phyloP scores from a whole-genome alignment of 1,140 invertebrate genomes.

The Ylistrum balloti region DNA sequence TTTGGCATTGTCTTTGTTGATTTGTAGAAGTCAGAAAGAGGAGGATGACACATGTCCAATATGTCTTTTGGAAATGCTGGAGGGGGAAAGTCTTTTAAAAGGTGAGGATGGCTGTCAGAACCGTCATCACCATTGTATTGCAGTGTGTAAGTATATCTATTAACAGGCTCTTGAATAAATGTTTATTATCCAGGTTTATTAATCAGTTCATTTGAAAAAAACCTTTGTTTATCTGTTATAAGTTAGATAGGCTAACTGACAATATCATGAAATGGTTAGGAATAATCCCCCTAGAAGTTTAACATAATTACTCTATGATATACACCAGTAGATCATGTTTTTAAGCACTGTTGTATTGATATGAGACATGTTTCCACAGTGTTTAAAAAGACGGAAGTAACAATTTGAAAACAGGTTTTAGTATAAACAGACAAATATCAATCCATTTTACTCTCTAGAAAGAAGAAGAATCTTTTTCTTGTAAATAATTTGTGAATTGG shows the following conservation, averaged over 20 bases:
- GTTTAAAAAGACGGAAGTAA: too few relatives aligned
- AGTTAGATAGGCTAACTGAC: background rate
- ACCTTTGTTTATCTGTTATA: background rate
- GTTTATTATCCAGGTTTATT: too few relatives aligned
- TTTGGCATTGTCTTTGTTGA: too few relatives aligned
- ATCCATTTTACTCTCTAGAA: background rate
- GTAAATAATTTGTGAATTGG: too few relatives aligned
- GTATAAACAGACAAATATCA: background rate
- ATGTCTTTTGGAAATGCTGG: conserved; percentile 83
- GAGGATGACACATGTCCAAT: conserved; percentile 84
- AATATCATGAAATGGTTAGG: too few relatives aligned
- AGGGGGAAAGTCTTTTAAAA: conserved; percentile 82
- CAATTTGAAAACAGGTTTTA: too few relatives aligned
- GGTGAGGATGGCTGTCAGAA: conserved; percentile 83
- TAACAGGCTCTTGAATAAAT: background rate
- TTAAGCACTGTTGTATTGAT: too few relatives aligned
- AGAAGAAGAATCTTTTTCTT: background rate
- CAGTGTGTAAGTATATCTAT: conserved; percentile 81
- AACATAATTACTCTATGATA: too few relatives aligned
- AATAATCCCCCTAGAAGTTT: too few relatives aligned
- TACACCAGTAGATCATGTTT: too few relatives aligned
- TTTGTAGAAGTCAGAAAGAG: conserved; percentile 77
- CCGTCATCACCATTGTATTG: conserved; percentile 83
- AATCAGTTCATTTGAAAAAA: background rate
- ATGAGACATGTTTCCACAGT: too few relatives aligned